phyloP scores from a whole-genome alignment of 2,113 vertebrate species.

The Dolichallabes microphthalmus region DNA sequence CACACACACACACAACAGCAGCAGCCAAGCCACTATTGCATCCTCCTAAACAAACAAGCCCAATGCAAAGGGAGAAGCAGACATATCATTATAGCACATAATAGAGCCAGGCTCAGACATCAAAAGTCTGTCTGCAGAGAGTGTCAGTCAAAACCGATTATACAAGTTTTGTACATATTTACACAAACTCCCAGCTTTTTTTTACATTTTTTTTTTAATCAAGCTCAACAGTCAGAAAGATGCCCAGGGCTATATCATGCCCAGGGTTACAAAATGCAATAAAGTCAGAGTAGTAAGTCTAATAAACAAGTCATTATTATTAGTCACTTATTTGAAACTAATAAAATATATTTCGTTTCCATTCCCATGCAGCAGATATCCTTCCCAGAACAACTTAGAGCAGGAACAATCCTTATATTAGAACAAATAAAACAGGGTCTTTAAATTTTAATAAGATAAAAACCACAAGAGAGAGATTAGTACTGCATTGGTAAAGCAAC shows the following conservation, averaged over 20 bases:
- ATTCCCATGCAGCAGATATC: not conserved
- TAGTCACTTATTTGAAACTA: not conserved
- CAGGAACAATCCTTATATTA: not conserved
- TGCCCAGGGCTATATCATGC: not conserved
- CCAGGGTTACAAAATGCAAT: constrained; percentile 1
- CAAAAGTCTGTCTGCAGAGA: constrained; percentile 50
- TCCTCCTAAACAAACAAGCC: constrained; percentile 65
- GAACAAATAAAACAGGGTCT: not conserved
- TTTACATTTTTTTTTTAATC: not conserved
- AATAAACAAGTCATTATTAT: constrained; percentile 10
- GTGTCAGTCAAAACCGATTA: constrained; percentile 49
- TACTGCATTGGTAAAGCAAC: not conserved
- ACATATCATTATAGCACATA: constrained; percentile 61
- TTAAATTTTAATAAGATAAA: not conserved
- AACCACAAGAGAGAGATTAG: not conserved
- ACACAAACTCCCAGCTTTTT: constrained; percentile 22
- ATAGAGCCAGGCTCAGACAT: constrained; percentile 48
- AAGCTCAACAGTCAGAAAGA: constrained; percentile 18
- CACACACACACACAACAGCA: constrained; percentile 48
- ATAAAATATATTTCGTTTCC: not conserved
- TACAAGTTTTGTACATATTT: constrained; percentile 44
- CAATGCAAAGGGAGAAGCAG: constrained; percentile 54
- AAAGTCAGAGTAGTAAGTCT: not conserved
- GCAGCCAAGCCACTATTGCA: constrained; percentile 40
- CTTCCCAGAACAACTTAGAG: not conserved